Evolutionary conservation across 1,140 invertebrate genomes (phyloP).

Genomic region (Pristionchus pacificus): DNA sequence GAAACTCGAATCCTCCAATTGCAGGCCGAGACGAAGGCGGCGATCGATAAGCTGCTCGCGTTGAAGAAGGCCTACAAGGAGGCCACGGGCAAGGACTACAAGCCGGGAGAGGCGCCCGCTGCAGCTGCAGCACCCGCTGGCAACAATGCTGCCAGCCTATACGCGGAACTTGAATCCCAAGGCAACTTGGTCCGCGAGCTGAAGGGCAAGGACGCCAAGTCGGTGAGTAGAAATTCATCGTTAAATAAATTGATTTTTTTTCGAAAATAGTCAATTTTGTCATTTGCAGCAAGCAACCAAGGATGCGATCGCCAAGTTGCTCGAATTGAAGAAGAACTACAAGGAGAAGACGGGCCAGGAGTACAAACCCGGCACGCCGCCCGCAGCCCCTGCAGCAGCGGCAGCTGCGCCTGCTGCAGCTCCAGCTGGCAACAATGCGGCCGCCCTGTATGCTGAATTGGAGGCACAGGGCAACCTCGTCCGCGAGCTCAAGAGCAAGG

Average conservation of each 20-base stretch:
- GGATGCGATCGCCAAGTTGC: constrained; percentile 39
- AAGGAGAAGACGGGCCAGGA: constrained; percentile 37
- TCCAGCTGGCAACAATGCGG: neutral
- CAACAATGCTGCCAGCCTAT: no score
- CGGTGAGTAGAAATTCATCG: no score
- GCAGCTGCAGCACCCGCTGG: no score
- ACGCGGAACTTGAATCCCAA: constrained; percentile 33
- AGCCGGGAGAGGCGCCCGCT: constrained; percentile 8
- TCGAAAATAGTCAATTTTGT: no score
- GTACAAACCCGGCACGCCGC: constrained; percentile 30
- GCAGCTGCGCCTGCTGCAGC: constrained; percentile 10
- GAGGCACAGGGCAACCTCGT: constrained; percentile 22
- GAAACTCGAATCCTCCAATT: constrained; percentile 11
- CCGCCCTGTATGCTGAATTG: constrained; percentile 10
- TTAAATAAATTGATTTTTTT: no score
- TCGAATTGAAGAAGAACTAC: constrained; percentile 41
- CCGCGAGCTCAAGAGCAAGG: constrained; percentile 30
- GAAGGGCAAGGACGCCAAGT: constrained; percentile 38
- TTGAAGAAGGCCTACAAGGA: constrained; percentile 38
- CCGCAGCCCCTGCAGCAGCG: constrained; percentile 1
- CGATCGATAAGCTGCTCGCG: constrained; percentile 34
- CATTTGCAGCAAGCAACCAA: constrained; percentile 31
- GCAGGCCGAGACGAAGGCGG: constrained; percentile 28
- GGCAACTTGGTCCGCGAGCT: constrained; percentile 35
- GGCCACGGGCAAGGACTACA: constrained; percentile 19